Evolutionary conservation across 92 coral and sea anemone genomes (phyloP).

Genomic region (Galaxea fascicularis): DNA sequence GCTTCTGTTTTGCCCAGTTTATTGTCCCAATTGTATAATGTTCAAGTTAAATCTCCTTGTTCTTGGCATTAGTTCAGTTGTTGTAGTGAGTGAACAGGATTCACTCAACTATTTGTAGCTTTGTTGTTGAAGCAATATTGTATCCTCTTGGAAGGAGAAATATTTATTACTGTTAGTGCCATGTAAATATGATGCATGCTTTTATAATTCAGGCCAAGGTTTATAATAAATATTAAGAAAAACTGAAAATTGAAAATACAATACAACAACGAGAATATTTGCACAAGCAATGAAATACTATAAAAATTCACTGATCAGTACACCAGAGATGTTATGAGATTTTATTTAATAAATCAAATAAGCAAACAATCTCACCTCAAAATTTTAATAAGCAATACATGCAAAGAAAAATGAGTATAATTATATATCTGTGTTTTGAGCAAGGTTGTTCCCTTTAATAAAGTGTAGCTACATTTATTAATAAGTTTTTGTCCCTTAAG

Average conservation of each 20-base stretch:
- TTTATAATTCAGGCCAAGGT: not conserved
- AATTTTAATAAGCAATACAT: too few relatives aligned
- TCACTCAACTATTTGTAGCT: slow-evolving; percentile 27
- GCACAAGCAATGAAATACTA: not conserved
- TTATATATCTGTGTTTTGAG: too few relatives aligned
- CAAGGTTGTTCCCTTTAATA: too few relatives aligned
- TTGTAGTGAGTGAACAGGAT: slow-evolving; percentile 10
- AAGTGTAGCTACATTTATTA: too few relatives aligned
- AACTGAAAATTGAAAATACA: not conserved
- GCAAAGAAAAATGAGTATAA: not conserved
- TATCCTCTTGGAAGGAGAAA: slow-evolving; percentile 38
- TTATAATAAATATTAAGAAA: not conserved
- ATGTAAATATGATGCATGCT: not conserved
- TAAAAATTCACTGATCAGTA: not conserved
- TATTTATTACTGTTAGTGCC: slow-evolving; percentile 18
- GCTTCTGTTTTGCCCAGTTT: not conserved
- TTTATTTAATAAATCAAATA: too few relatives aligned
- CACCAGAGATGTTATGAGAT: not conserved
- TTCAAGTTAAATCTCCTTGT: not conserved
- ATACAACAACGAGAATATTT: not conserved
- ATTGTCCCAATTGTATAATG: not conserved
- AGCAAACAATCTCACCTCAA: not conserved
- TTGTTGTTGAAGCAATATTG: slow-evolving; percentile 33
- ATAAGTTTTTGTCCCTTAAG: too few relatives aligned
- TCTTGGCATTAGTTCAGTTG: not conserved